These are phyloP conservation scores for Stegana nigrithorax DNA, from an alignment of 2,888 invertebrate genomes.

Conservation along the genomic window DNA sequence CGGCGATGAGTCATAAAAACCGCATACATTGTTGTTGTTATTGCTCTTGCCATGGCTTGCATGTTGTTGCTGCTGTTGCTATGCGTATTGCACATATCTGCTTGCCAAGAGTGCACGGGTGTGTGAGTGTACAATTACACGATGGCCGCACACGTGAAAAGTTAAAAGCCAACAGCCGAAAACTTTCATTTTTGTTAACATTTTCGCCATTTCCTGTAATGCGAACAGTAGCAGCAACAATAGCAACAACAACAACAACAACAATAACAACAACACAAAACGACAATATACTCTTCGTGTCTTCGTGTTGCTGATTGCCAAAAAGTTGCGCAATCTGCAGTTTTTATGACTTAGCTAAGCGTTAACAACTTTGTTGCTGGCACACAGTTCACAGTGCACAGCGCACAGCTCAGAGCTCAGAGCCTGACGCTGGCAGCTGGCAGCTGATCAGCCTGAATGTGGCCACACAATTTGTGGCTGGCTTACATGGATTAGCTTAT, in stretches of 20 bases:
- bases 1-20: neutral
- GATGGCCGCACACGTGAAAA: too few species aligned
- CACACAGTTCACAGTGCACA: too few species aligned
- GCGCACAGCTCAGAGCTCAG: too few species aligned
- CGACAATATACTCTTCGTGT: too few species aligned
- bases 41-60: neutral
- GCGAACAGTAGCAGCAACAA: neutral
- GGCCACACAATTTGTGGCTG: conserved; percentile 18
- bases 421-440: neutral
- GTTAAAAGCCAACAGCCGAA: too few species aligned
- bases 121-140: neutral
- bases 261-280: too few species aligned
- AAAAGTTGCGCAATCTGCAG: neutral
- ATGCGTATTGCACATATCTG: neutral
- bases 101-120: too few species aligned
- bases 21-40: neutral
- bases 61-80: neutral
- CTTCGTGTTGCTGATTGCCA: neutral
- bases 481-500: too few species aligned
- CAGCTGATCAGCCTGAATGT: neutral
- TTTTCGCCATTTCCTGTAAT: neutral
- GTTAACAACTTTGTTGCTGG: neutral
- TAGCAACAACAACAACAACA: neutral
- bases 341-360: neutral
- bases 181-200: too few species aligned